These are phyloP conservation scores for Clusia tigrina DNA, from an alignment of 2,888 invertebrate genomes.

Conservation along the genomic window DNA sequence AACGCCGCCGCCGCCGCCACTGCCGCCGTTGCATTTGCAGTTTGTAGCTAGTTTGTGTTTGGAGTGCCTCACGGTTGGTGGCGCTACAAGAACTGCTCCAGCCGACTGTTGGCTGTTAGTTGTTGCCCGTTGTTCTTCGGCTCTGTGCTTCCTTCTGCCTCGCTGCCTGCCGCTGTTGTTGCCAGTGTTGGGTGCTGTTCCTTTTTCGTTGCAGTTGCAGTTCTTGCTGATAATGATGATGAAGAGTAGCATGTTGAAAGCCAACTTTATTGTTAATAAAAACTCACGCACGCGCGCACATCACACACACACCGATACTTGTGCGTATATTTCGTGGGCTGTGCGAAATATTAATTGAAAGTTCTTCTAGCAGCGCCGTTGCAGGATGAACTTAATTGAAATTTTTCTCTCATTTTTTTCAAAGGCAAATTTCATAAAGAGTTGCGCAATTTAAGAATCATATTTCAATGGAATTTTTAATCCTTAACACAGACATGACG, in stretches of 20 bases:
- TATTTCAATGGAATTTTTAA: no score
- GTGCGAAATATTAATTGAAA: not conserved
- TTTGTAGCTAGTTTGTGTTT: not conserved
- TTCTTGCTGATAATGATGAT: slow-evolving; percentile 49
- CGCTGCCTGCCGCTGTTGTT: slow-evolving; percentile 5
- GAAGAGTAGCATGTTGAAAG: slow-evolving; percentile 52
- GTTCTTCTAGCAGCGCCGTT: no score
- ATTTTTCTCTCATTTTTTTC: not conserved
- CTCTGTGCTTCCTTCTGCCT: not conserved
- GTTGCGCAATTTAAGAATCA: not conserved
- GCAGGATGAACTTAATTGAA: not conserved
- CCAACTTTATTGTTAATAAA: slow-evolving; percentile 29
- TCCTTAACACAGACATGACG: no score
- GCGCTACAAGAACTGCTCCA: slow-evolving; percentile 14
- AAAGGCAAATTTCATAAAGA: not conserved
- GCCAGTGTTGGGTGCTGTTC: slow-evolving; percentile 7
- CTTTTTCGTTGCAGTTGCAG: not conserved
- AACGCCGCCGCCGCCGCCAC: not conserved
- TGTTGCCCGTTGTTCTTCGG: not conserved
- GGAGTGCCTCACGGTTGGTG: slow-evolving; percentile 16
- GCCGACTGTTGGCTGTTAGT: not conserved
- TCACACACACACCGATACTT: not conserved
- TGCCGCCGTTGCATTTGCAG: slow-evolving; percentile 4
- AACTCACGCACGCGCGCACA: not conserved
- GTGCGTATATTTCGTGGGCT: not conserved